phyloP scores from a whole-genome alignment of 2,113 vertebrate genomes.

The Hucho hucho region DNA sequence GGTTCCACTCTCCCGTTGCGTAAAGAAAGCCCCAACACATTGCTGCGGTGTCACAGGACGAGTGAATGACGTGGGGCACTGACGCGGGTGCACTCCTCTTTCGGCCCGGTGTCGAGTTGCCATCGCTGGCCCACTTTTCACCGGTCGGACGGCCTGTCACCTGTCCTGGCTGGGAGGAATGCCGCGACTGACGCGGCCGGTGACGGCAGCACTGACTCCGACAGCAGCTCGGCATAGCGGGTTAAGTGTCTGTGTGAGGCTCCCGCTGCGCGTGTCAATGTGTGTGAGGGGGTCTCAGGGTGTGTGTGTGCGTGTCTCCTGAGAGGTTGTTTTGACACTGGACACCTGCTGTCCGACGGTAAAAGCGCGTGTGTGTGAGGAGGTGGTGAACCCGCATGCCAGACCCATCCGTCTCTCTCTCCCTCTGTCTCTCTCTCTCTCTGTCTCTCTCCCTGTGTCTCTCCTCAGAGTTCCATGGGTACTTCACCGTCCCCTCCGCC shows the following conservation, averaged over 20 bases:
- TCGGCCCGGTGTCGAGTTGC: conserved; percentile 69
- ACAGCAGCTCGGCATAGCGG: conserved; percentile 58
- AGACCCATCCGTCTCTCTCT: conserved; percentile 27
- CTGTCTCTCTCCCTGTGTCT: conserved; percentile 20
- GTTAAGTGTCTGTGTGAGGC: conserved; percentile 51
- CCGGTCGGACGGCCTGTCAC: conserved; percentile 58
- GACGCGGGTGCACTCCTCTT: too few species aligned
- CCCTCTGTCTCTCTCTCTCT: conserved; percentile 15
- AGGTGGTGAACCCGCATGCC: conserved; percentile 8
- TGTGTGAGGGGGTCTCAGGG: conserved; percentile 31
- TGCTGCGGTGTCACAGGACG: conserved; percentile 76
- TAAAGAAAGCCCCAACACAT: conserved; percentile 75
- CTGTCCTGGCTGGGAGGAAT: conserved; percentile 67
- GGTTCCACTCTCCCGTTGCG: conserved; percentile 71
- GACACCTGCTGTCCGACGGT: conserved; percentile 65
- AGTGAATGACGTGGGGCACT: conserved; percentile 70
- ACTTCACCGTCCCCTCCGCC: conserved; percentile 23
- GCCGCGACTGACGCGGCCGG: conserved; percentile 64
- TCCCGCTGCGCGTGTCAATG: background rate
- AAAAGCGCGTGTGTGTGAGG: conserved; percentile 36
- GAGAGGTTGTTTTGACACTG: conserved; percentile 73
- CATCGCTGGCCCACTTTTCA: conserved; percentile 64
- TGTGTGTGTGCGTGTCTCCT: conserved; percentile 47
- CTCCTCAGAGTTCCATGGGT: conserved; percentile 38
- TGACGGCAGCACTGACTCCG: conserved; percentile 67